Evolutionary conservation across 2,888 invertebrate genomes (phyloP), one percentile per base, ranked within the genome.

Genomic region (Crepidodera aurea): DNA sequence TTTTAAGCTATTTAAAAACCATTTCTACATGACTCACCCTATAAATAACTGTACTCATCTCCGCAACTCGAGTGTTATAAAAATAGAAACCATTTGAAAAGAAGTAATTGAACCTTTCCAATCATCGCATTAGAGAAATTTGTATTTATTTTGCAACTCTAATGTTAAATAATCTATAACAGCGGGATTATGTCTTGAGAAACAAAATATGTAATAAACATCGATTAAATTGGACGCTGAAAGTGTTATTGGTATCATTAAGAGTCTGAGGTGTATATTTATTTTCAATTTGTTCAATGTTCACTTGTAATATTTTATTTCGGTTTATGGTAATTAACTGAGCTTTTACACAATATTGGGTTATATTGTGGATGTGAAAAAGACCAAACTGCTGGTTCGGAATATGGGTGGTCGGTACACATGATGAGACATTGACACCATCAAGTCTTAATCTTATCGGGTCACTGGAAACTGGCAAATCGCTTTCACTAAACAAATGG

Each of bases 21-120:
- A 22, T 29, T 29, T 8, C 8, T 29, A 29, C 5, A 22, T 22
- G 29, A 10, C 27, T 4, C 6, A 46, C 37, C 37, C 1, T 51
- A 46, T 51, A 57, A 51, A 62, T 51, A 34, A 55, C 50, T 51
- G 51, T 48, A 50, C 56, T 51, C 59, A 65, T 48, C 62, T 59
- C 62, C 51, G 59, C 55, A 56, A 46, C 51, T 62, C 50, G 53
- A 62, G 55, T 56, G 60, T 32, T 66, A 51, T 61, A 63, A 66
- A 66, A 66, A 66, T 66, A 66, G 60, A 56, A 53, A 44, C 53
- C 53, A 34, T 61, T 63, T 60, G 34, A 63, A 56, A 48, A 63
- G 55, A 60, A 56, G 40, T 56, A 66, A 66, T 53, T 61, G 55
- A 64, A 58, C 50, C 54, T 40, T 61, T 48, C 60, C 60, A 46